Percentiles rank a stretch among this genome's conserved stretches.
Conservation (phyloP, 2,113 vertebrate species). For the Crotalus tigris region DNA sequence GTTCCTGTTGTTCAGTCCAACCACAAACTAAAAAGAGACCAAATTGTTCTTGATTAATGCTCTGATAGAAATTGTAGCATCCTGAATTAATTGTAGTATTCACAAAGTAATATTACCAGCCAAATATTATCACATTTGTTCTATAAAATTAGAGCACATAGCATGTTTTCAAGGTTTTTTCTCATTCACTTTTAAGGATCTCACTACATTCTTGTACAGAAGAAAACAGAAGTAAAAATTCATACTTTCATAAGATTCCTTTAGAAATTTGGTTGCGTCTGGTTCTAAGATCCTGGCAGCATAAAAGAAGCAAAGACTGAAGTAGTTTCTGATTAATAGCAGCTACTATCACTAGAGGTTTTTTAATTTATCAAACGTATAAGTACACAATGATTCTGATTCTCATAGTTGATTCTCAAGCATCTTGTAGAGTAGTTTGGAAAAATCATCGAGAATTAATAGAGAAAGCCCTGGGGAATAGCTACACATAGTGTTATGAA, state of each 20-base stretch:
- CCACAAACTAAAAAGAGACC: neutral
- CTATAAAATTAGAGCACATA: neutral
- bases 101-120: neutral
- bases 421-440: neutral
- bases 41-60: neutral
- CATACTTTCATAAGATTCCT: neutral
- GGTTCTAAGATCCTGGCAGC: neutral
- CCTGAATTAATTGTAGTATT: neutral
- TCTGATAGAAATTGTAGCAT: neutral
- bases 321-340: neutral
- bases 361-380: neutral
- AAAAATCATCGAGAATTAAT: neutral
- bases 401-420: neutral
- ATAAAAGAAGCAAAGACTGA: neutral
- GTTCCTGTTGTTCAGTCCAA: neutral
- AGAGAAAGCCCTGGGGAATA: neutral
- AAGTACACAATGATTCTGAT: neutral
- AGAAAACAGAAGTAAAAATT: neutral
- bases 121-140: neutral
- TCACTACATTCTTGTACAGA: neutral
- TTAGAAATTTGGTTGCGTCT: neutral
- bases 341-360: neutral
- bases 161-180: neutral
- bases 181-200: neutral
- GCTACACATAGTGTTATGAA: neutral